A percentile compares a stretch with the other conserved stretches of the same genome.
phyloP scores from a whole-genome alignment of 2,113 vertebrate genomes.

The Embiotoca jacksoni region DNA sequence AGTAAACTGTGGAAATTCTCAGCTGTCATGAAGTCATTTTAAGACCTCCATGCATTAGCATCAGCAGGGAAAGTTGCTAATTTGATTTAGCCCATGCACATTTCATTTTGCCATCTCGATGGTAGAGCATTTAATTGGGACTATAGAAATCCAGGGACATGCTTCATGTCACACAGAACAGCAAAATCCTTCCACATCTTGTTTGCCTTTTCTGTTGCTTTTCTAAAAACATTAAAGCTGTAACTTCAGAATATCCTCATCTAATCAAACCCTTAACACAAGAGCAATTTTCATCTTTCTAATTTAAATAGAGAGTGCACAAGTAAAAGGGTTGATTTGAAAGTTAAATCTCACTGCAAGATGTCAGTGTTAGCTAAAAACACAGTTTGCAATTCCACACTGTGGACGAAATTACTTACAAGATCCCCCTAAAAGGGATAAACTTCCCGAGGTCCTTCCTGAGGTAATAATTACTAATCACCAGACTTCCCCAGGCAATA shows the following conservation, averaged over 20 bases:
- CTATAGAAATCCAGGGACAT: constrained; percentile 16
- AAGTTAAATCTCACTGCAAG: background rate
- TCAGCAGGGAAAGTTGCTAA: constrained; percentile 13
- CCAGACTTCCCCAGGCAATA: constrained; percentile 53
- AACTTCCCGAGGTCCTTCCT: constrained; percentile 55
- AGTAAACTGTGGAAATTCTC: background rate
- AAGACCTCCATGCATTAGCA: constrained; percentile 2
- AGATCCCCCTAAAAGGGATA: constrained; percentile 56
- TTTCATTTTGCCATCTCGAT: constrained; percentile 19
- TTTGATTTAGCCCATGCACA: background rate
- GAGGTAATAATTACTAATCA: constrained; percentile 73
- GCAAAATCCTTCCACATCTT: constrained; percentile 2
- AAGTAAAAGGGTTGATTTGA: background rate
- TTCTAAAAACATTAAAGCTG: background rate
- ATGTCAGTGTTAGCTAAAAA: constrained; percentile 19
- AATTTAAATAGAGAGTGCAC: background rate
- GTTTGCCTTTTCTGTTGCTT: background rate
- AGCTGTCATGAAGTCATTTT: background rate
- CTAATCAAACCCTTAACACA: background rate
- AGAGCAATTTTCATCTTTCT: background rate
- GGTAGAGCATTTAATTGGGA: constrained; percentile 15
- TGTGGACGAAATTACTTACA: constrained; percentile 49
- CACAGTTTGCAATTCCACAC: constrained; percentile 11
- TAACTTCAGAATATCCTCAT: background rate
- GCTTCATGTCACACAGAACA: constrained; percentile 25